Base-by-base conservation (phyloP, 2,797 vertebrate genomes). In the Silurus lanzhouensis region DNA sequence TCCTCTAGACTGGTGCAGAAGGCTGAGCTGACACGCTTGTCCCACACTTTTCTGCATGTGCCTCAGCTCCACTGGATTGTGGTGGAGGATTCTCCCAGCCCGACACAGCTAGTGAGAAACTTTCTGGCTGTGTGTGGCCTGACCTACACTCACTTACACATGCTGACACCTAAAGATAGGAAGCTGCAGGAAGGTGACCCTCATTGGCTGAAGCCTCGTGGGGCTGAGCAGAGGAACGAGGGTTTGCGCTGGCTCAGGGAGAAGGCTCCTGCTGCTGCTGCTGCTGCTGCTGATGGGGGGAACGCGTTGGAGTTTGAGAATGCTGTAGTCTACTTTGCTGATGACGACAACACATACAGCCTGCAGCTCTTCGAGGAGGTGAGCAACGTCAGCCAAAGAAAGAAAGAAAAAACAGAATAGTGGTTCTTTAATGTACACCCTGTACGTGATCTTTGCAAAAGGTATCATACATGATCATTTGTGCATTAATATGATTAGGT, bases 331-430 rank as follows among this genome's bases (percentile, higher is more conserved):
- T 99, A 99, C 89, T 99, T 99, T 87, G 98, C 98, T 0, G 98
- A 99, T 0, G 98, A 99, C 19, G 98, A 99, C 88, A 99, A 99
- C 93, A 99, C 98, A 0, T 99, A 99, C 90, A 99, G 97, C 92
- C 92, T 97, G 92, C 96, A 97, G 92, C 94, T 99, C 86, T 99
- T 99, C 91, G 97, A 99, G 87, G 98, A 99, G 97, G 98, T 99
- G 90, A 90, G 83, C 6, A 2, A 60, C 44, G 6, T 38, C 38
- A 44, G 76, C 31, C 58, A 22, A 22, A 19, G 7, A 10, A 78
- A 38, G 12, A 31, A n/a, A 10, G 44, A 61, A 38, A 31, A 1
- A 20, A 4, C 0, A 6, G 60, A 80, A 63, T 22, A 9, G 20
- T 79, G 13, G 25, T 44, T 66, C 1, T 8, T 80, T 48, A 52